A percentile compares a stretch with the other conserved stretches of the same genome.
These are phyloP conservation scores for Ormia ochracea DNA, from an alignment of 2,888 invertebrate species.

Conservation along the genomic window DNA sequence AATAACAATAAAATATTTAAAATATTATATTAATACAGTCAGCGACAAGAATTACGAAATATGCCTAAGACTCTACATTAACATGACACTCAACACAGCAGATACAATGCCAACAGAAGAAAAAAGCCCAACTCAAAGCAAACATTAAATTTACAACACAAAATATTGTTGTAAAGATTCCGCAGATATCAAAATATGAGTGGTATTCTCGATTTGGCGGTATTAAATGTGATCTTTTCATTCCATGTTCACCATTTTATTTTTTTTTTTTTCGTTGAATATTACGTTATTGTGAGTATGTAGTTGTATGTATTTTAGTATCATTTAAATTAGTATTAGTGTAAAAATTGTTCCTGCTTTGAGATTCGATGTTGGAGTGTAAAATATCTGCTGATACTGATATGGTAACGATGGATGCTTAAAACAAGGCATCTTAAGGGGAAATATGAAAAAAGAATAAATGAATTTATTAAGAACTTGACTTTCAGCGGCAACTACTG, in stretches of 20 bases:
- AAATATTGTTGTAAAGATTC: slow-evolving; percentile 9
- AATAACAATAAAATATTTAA: slow-evolving; percentile 63
- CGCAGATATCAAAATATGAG: slow-evolving; percentile 50
- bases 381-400: slow-evolving; percentile 51
- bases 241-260: neutral
- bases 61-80: slow-evolving; percentile 50
- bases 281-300: neutral
- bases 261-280: neutral
- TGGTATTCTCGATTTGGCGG: slow-evolving; percentile 56
- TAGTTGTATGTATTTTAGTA: slow-evolving; percentile 3
- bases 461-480: neutral
- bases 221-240: slow-evolving; percentile 11
- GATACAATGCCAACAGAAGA: slow-evolving; percentile 17
- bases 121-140: slow-evolving; percentile 16
- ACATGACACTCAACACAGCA: slow-evolving; percentile 53
- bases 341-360: slow-evolving; percentile 5
- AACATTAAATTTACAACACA: neutral
- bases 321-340: neutral
- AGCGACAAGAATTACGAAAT: slow-evolving; percentile 49
- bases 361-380: slow-evolving; percentile 52
- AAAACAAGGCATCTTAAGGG: neutral
- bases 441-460: neutral
- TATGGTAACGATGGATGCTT: slow-evolving; percentile 29
- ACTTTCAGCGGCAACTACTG: neutral
- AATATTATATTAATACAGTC: slow-evolving; percentile 57